Conservation (phyloP, 1,140 invertebrate species). For the Ips typographus region DNA sequence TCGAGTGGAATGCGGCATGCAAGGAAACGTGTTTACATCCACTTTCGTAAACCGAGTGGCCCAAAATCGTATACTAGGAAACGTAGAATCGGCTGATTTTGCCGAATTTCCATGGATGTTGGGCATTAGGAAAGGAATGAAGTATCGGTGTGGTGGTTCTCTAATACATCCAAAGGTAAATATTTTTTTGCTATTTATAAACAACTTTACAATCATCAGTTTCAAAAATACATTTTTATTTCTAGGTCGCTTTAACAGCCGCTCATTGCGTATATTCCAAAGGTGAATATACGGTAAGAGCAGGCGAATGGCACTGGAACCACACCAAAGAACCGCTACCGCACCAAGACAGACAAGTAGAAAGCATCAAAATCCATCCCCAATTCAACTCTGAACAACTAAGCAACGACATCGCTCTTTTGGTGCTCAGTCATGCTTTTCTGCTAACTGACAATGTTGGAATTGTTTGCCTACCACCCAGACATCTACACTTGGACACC, state of each 20-base stretch:
- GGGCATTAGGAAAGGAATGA: conserved; percentile 39
- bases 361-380: conserved; percentile 43
- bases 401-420: conserved; percentile 69
- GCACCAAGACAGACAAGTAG: conserved; percentile 51
- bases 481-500: conserved; percentile 35
- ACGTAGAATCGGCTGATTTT: conserved; percentile 39
- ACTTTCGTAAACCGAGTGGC: background rate
- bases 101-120: conserved; percentile 50
- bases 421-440: conserved; percentile 62
- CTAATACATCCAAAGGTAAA: conserved; percentile 48
- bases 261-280: conserved; percentile 45
- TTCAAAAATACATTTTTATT: conserved; percentile 2
- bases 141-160: conserved; percentile 47
- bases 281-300: conserved; percentile 50
- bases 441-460: conserved; percentile 55
- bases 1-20: conserved; percentile 45
- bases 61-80: conserved; percentile 27
- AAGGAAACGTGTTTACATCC: conserved; percentile 7
- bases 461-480: conserved; percentile 56
- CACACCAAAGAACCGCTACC: conserved; percentile 53
- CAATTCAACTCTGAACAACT: conserved; percentile 53
- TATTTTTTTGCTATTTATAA: background rate
- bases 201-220: background rate
- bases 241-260: conserved; percentile 43
- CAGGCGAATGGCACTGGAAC: conserved; percentile 61